Evolutionary conservation across 2,113 vertebrate genomes (phyloP).

Genomic region (Hyla sarda): DNA sequence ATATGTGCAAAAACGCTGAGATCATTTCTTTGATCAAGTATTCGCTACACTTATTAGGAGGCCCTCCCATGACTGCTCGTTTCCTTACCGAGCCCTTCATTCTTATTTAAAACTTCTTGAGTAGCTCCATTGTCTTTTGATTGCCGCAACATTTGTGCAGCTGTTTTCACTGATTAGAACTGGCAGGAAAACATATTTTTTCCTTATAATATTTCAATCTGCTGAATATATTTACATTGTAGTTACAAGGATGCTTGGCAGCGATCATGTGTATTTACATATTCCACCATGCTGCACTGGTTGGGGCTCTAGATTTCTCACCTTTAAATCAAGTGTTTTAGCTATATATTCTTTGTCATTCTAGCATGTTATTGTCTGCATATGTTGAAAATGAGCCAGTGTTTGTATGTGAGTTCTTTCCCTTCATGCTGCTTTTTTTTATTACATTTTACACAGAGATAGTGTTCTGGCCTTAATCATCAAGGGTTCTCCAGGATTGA

Average conservation of each 20-base stretch:
- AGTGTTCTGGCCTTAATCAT: neutral
- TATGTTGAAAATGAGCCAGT: neutral
- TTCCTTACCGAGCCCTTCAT: conserved; percentile 51
- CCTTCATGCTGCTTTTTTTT: neutral
- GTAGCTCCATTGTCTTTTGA: conserved; percentile 60
- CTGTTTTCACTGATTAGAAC: conserved; percentile 61
- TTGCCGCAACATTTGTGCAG: conserved; percentile 59
- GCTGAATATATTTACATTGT: conserved; percentile 58
- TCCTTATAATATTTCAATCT: conserved; percentile 56
- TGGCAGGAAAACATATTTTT: conserved; percentile 59
- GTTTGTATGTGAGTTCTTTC: neutral
- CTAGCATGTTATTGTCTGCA: neutral
- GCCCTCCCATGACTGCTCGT: conserved; percentile 51
- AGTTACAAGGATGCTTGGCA: conserved; percentile 54
- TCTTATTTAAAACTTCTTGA: conserved; percentile 61
- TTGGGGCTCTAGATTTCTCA: conserved; percentile 19
- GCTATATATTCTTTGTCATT: neutral
- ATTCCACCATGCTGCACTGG: neutral
- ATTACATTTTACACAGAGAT: neutral
- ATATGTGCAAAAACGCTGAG: conserved; percentile 51
- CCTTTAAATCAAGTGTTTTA: conserved; percentile 41
- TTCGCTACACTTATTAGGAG: conserved; percentile 56
- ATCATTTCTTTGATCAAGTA: conserved; percentile 59
- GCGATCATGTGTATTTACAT: conserved; percentile 34
- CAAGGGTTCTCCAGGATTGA: too few relatives aligned